A percentile compares a stretch with the other conserved stretches of the same genome.
phyloP scores from a whole-genome alignment of 2,888 invertebrate genomes.

The Dinocampus coccinellae region DNA sequence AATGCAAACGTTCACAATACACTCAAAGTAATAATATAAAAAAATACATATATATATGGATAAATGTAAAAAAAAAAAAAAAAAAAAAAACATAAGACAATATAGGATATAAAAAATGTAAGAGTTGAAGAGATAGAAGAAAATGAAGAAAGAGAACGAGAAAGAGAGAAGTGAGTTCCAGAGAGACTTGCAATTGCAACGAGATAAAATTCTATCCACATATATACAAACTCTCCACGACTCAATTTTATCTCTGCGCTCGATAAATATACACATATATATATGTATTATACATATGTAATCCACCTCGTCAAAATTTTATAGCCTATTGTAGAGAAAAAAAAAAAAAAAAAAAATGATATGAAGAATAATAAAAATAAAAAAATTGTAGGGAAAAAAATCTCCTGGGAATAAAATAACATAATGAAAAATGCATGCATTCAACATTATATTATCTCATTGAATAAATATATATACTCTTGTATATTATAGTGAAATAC shows the following conservation, averaged over 20 bases:
- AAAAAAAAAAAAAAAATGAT: not conserved
- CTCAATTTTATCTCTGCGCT: not conserved
- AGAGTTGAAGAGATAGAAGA: not conserved
- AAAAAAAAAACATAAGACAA: not conserved
- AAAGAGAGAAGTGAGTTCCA: conserved; percentile 13
- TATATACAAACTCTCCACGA: not conserved
- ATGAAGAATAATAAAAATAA: not conserved
- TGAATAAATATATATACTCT: no score
- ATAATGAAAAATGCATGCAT: not conserved
- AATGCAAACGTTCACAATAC: not conserved
- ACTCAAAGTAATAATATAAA: not conserved
- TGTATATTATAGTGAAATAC: no score
- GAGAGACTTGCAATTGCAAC: conserved; percentile 21
- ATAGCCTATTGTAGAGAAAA: not conserved
- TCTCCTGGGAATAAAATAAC: no score
- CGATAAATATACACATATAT: not conserved
- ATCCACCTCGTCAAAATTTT: not conserved
- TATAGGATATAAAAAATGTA: no score
- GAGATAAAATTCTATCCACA: not conserved
- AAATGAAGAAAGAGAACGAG: not conserved
- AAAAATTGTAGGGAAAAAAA: not conserved
- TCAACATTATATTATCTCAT: no score
- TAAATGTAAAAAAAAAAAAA: not conserved
- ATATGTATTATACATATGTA: not conserved
- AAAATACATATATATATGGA: no score